A percentile compares a stretch with the other conserved stretches of the same genome.
These are phyloP conservation scores for Nymphalis urticae DNA, from an alignment of 2,888 invertebrate genomes.

Conservation along the genomic window DNA sequence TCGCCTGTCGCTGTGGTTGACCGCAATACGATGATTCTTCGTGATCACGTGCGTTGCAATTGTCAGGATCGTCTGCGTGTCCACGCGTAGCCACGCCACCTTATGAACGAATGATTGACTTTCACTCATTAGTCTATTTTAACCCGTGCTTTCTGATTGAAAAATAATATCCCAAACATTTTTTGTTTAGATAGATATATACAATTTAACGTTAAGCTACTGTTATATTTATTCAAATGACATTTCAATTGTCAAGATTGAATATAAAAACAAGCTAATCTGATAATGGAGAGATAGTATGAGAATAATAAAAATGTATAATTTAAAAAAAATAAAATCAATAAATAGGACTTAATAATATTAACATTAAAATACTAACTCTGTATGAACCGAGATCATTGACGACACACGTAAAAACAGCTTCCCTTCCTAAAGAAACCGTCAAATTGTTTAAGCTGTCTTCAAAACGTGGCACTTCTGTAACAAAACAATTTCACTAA, in stretches of 20 bases:
- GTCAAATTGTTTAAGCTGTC: conserved; percentile 91
- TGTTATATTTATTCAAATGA: too few species aligned
- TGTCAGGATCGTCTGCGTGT: conserved; percentile 95
- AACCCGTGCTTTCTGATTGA: not conserved
- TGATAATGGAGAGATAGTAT: too few species aligned
- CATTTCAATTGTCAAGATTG: too few species aligned
- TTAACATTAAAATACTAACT: conserved; percentile 80
- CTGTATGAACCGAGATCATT: conserved; percentile 89
- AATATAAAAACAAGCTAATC: too few species aligned
- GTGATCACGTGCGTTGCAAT: conserved; percentile 95
- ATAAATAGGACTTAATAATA: too few species aligned
- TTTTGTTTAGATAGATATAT: too few species aligned
- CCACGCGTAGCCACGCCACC: conserved; percentile 95
- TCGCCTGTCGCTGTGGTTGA: conserved; percentile 91
- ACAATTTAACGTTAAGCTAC: too few species aligned
- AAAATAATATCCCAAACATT: too few species aligned
- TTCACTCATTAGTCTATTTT: not conserved
- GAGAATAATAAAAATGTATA: too few species aligned
- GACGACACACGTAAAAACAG: conserved; percentile 91
- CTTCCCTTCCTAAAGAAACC: conserved; percentile 90
- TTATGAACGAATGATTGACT: conserved; percentile 51
- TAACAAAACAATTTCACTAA: conserved; percentile 49
- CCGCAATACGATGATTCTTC: conserved; percentile 92
- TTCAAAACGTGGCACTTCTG: conserved; percentile 87
- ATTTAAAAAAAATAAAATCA: too few species aligned